A percentile compares a stretch with the other conserved stretches of the same genome.
These are phyloP conservation scores for Anorthoa munda DNA, from an alignment of 2,888 invertebrate genomes.

Conservation along the genomic window DNA sequence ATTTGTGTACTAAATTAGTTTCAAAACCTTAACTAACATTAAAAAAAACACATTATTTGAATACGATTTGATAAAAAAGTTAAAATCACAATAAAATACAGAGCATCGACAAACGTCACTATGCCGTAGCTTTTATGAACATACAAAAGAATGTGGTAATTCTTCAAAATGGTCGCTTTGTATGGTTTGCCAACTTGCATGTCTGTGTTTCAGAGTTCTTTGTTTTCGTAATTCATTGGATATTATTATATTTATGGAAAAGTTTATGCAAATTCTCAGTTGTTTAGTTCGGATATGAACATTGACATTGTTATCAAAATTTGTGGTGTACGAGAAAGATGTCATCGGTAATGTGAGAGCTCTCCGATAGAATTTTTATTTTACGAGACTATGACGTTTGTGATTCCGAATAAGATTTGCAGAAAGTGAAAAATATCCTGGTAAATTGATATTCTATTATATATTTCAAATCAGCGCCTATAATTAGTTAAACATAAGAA, in stretches of 20 bases:
- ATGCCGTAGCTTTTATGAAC: constrained; percentile 82
- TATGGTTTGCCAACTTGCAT: constrained; percentile 92
- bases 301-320: constrained; percentile 72
- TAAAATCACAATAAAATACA: constrained; percentile 52
- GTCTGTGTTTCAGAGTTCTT: constrained; percentile 90
- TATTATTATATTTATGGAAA: constrained; percentile 75
- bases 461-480: constrained; percentile 49
- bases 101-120: constrained; percentile 75
- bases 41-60: background rate
- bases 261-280: constrained; percentile 71
- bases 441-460: constrained; percentile 74
- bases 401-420: constrained; percentile 79
- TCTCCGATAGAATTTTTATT: constrained; percentile 85
- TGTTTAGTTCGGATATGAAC: constrained; percentile 72
- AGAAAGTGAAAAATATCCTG: constrained; percentile 81
- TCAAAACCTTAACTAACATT: background rate
- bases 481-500: constrained; percentile 66
- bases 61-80: background rate
- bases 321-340: constrained; percentile 84
- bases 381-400: constrained; percentile 86
- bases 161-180: constrained; percentile 94
- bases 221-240: constrained; percentile 86
- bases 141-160: constrained; percentile 93
- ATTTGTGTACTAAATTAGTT: background rate
- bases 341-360: constrained; percentile 91